phyloP scores from a whole-genome alignment of 2,888 invertebrate genomes.

The Aporophyla lueneburgensis region DNA sequence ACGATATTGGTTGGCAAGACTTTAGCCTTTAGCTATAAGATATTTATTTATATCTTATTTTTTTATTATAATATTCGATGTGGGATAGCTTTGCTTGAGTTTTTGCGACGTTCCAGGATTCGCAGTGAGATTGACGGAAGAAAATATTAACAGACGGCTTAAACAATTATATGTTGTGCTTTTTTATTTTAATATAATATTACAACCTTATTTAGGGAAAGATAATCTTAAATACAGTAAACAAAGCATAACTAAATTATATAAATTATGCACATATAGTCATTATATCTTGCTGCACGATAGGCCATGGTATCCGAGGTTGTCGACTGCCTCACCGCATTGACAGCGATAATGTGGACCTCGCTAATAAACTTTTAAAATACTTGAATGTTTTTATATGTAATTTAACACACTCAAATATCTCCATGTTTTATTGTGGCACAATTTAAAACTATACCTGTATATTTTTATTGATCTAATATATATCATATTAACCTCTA shows the following conservation, averaged over 20 bases:
- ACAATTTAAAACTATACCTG: not conserved
- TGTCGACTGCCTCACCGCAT: no score
- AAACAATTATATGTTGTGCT: not conserved
- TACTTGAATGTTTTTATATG: not conserved
- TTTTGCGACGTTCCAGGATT: not conserved
- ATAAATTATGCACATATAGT: not conserved
- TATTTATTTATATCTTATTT: conserved; percentile 45
- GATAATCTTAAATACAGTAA: not conserved
- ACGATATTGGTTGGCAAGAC: conserved; percentile 65
- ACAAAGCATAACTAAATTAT: not conserved
- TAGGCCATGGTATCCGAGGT: no score
- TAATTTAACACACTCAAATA: no score
- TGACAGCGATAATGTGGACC: no score
- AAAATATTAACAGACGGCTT: not conserved
- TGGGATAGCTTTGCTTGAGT: not conserved
- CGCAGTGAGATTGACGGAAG: not conserved
- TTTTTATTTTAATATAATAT: not conserved
- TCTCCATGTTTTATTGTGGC: not conserved
- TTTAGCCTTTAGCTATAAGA: conserved; percentile 50
- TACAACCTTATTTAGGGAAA: not conserved
- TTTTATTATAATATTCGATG: conserved; percentile 16
- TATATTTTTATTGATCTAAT: conserved; percentile 9
- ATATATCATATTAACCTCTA: not conserved
- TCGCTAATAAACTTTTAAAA: no score
- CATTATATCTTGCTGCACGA: no score